Base-by-base conservation (phyloP, 2,797 vertebrate genomes). In the Chromis chromis region DNA sequence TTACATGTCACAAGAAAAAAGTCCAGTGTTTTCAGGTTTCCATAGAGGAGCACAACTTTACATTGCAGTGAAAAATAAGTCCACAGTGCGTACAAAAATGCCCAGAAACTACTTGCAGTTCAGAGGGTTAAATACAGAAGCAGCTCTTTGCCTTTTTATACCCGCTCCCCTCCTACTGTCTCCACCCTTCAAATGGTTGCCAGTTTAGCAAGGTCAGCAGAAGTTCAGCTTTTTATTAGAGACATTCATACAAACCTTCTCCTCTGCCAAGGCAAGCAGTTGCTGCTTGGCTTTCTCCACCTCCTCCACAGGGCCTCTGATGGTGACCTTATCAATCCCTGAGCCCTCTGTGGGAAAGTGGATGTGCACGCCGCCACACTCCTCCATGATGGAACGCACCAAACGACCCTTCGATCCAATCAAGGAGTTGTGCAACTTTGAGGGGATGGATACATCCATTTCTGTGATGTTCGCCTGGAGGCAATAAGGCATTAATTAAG, bases 321-420 rank as follows among this genome's bases (percentile, higher is more conserved):
- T 99, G 86, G 96, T 97, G 71, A 99, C 98, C 0, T 97, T 97
- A 86, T 99, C 98, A 8, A 97, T 97, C 33, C 98, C 98, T 0
- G 98, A 99, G 76, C 98, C 98, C 86, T 99, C 98, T 0, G 96
- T 96, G 33, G 98, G 98, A 71, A 99, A 99, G 91, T 99, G 98
- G 86, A 99, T 99, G 92, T 99, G 98, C 58, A 99, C 98, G 0
- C 98, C 98, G 0, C 97, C 97, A 4, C 98, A 99, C 85, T 99
- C 98, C 88, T 99, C 98, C 98, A 99, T 99, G 91, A 99, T 98
- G 7, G 98, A 96, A 61, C 98, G 98, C 89, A 99, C 97, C 81
- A 99, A 96, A 67, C 98, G 97, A 31, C 98, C 98, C 92, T 99
- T 99, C 0, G 98, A 96, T 54, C 98, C 98, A 27, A 99, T 99